These are phyloP conservation scores for Chaenocephalus aceratus DNA, from an alignment of 2,113 vertebrate genomes.

Conservation along the genomic window DNA sequence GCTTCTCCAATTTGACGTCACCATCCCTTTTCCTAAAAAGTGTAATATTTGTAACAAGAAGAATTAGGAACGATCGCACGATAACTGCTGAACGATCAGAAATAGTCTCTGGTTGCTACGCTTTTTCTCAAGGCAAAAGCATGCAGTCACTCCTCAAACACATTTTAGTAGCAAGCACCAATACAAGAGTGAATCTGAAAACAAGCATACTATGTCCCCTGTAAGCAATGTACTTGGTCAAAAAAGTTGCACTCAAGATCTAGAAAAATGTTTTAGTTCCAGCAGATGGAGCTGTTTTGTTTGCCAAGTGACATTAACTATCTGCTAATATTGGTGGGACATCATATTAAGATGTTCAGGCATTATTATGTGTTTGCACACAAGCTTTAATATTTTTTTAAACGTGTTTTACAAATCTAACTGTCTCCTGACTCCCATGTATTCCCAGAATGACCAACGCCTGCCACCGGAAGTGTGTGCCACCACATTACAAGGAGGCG, in stretches of 20 bases:
- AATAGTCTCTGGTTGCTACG: too few species aligned
- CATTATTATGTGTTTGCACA: neutral
- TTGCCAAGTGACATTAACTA: neutral
- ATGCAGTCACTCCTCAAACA: too few species aligned
- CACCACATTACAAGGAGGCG: slow-evolving; percentile 94
- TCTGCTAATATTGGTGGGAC: neutral
- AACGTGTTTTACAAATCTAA: neutral
- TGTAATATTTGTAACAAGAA: too few species aligned
- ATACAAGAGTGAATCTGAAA: too few species aligned
- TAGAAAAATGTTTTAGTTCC: neutral
- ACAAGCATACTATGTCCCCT: neutral
- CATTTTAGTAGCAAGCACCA: too few species aligned
- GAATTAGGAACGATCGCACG: too few species aligned
- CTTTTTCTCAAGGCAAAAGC: too few species aligned
- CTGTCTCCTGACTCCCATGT: neutral
- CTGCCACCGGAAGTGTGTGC: slow-evolving; percentile 96
- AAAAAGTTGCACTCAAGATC: neutral
- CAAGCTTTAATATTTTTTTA: neutral
- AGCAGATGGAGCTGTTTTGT: neutral
- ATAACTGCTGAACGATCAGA: too few species aligned
- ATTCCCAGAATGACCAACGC: slow-evolving; percentile 93
- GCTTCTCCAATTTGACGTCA: too few species aligned
- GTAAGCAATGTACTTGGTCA: neutral
- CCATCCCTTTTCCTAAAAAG: too few species aligned
- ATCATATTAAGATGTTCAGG: neutral